phyloP scores from a whole-genome alignment of 2,888 invertebrate genomes.

The Neoaliturus tenellus region DNA sequence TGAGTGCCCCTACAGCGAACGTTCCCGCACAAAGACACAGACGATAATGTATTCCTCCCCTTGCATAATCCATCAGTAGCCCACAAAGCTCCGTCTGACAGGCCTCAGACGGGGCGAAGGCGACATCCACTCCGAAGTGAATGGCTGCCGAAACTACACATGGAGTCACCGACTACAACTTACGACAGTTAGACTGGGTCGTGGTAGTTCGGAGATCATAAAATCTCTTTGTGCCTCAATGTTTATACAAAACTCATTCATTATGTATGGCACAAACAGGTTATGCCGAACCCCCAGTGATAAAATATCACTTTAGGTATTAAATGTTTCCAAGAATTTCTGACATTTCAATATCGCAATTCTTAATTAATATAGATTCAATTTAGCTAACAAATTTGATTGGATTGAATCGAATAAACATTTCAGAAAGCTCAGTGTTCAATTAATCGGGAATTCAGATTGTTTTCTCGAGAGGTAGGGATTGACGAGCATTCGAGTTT shows the following conservation, averaged over 20 bases:
- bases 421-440: not conserved
- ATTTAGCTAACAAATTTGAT: not conserved
- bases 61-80: slow-evolving; percentile 1
- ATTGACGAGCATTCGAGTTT: not conserved
- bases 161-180: not conserved
- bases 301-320: too few species aligned
- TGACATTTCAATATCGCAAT: not conserved
- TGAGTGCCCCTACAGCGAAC: not conserved
- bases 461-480: not conserved
- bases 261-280: too few species aligned
- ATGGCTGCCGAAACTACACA: not conserved
- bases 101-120: not conserved
- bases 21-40: not conserved
- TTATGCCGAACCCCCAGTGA: too few species aligned
- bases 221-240: too few species aligned
- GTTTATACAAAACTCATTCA: too few species aligned
- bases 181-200: too few species aligned
- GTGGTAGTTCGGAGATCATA: too few species aligned
- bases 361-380: not conserved
- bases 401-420: not conserved
- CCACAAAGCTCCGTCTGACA: not conserved
- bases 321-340: too few species aligned
- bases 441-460: not conserved
- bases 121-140: not conserved
- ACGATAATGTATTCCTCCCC: not conserved